Evolutionary conservation across 2,888 invertebrate genomes (phyloP).

Genomic region (Pammene fasciana): DNA sequence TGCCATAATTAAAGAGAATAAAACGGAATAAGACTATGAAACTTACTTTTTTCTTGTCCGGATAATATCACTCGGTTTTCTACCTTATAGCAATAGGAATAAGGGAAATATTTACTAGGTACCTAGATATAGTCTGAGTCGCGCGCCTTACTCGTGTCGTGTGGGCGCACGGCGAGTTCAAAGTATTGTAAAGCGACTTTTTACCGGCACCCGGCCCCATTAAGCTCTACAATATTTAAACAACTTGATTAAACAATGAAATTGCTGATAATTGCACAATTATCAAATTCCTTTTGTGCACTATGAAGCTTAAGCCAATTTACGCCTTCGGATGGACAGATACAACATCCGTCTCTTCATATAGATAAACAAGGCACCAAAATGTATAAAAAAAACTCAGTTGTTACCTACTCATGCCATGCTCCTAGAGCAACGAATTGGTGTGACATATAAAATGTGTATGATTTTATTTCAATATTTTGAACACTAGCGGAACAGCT

Average conservation of each 20-base stretch:
- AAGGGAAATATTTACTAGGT: neutral
- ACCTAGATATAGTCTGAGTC: neutral
- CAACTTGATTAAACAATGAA: constrained; percentile 24
- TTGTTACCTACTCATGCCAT: too few species aligned
- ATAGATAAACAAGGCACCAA: neutral
- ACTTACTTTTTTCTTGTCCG: constrained; percentile 10
- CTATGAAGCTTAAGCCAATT: constrained; percentile 6
- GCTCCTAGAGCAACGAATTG: too few species aligned
- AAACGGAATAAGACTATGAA: constrained; percentile 28
- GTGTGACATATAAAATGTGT: too few species aligned
- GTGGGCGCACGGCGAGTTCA: constrained; percentile 40
- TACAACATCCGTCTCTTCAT: neutral
- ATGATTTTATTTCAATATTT: too few species aligned
- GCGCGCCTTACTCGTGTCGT: constrained; percentile 30
- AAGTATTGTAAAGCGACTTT: constrained; percentile 37
- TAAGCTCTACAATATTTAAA: constrained; percentile 29
- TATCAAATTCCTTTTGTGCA: constrained; percentile 10
- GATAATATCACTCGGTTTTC: neutral
- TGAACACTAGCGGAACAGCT: too few species aligned
- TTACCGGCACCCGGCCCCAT: constrained; percentile 30
- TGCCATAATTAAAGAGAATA: constrained; percentile 13
- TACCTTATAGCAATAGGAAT: constrained; percentile 2
- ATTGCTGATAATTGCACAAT: constrained; percentile 15
- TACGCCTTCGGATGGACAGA: constrained; percentile 1
- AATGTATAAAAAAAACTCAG: too few species aligned